Base-by-base conservation (phyloP, 2,113 vertebrate species). In the Paedocypris sp. region DNA sequence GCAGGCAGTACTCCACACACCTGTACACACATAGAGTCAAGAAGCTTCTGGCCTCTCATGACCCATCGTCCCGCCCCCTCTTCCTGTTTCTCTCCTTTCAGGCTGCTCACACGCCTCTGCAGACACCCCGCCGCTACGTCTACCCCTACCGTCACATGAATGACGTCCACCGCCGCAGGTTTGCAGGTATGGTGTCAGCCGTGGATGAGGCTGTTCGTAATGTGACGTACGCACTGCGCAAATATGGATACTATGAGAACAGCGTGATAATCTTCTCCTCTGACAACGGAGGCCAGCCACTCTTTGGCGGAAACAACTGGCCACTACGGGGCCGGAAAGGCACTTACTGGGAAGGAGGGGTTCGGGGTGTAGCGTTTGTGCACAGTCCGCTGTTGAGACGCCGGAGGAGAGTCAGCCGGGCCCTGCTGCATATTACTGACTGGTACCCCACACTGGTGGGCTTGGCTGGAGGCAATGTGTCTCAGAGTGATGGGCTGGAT, bases 81-180 rank as follows among this genome's bases (percentile, higher is more conserved):
- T 99, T 99, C 68, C 89, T 99, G 76, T 99, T 88, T 0, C 86
- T 99, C 60, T 93, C 94, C 35, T 99, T 98, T 74, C 94, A 97
- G 68, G 95, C 95, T 0, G 94, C 97, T 1, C 95, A 98, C 75
- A 95, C 92, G 0, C 95, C 95, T 0, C 76, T 98, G 53, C 95
- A 98, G 84, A 91, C 89, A 0, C 95, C 95, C 0, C 87, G 87
- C 4, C 88, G 94, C 58, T 99, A 97, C 71, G 85, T 97, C 73
- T 90, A 92, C 75, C 91, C 89, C 1, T 97, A 97, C 72, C 86
- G 88, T 2, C 72, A 74, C 42, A 79, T 97, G 86, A 88, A 82
- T 42, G 98, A 97, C 0, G 90, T 92, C 1, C 86, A 90, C 0
- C 89, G 95, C 42, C 86, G 94, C 54, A 97, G 91, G 69, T 97